These are phyloP conservation scores for Dasyprocta punctata DNA, from an alignment of 2,113 vertebrate genomes.

Conservation along the genomic window DNA sequence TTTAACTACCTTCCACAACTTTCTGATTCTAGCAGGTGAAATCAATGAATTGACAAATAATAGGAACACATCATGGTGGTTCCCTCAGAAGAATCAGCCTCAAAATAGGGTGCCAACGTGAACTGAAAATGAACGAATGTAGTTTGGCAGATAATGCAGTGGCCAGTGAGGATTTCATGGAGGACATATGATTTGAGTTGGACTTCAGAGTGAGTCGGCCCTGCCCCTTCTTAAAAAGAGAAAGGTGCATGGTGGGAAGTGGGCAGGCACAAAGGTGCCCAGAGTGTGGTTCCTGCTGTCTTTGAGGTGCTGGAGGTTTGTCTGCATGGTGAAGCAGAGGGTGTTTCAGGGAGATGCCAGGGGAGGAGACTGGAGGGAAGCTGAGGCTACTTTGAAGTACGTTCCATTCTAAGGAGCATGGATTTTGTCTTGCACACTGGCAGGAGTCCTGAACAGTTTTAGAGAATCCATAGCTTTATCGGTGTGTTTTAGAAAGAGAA, in stretches of 20 bases:
- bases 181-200: neutral
- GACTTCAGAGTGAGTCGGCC: neutral
- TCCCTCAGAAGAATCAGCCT: neutral
- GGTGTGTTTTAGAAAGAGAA: neutral
- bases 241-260: no score
- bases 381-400: neutral
- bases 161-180: neutral
- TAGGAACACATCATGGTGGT: neutral
- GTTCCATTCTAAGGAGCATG: neutral
- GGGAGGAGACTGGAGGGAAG: neutral
- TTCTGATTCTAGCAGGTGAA: neutral
- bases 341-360: neutral
- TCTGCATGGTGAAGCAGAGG: neutral
- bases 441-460: neutral
- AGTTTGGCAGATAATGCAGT: neutral
- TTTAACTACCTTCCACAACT: neutral
- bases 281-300: neutral
- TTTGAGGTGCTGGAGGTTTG: neutral
- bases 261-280: neutral
- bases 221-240: neutral
- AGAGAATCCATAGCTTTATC: neutral
- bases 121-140: neutral
- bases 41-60: slow-evolving; percentile 14
- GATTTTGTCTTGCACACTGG: neutral
- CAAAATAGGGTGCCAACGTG: neutral